Base-by-base conservation (phyloP, 2,113 vertebrate genomes). In the Numida meleagris region DNA sequence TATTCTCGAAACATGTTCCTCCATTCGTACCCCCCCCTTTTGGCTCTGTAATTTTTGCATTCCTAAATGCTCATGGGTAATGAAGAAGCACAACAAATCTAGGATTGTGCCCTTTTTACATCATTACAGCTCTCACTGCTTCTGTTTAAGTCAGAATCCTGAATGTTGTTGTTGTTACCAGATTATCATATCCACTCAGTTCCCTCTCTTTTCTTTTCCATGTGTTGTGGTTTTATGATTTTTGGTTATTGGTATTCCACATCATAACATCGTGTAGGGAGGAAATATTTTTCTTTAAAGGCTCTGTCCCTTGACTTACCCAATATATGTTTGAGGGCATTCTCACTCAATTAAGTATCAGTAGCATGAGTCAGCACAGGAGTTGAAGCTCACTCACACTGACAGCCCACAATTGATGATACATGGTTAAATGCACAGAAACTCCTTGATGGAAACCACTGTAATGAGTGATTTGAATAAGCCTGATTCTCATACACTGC, bases 381-480 rank as follows among this genome's bases (percentile, higher is more conserved):
- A 77, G 40, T 13, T 89, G 71, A 86, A 66, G 34, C 40, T 57
- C 83, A 85, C 50, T 88, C 63, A 75, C 50, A 48, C 33, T 70
- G 82, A 81, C 76, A 83, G 33, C 57, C 12, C 8, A 59, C 89
- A 88, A 84, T 70, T 83, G 86, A 91, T 93, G 72, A 80, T 75
- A 36, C 17, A 8, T 36, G 21, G 33, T 8, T 90, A 86, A 94
- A 45, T 59, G 91, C 7, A 4, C 10, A 82, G 65, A 78, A 88
- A 23, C 24, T 85, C 18, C 74, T 75, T 89, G 76, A 88, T 2
- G 5, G 62, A 86, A 91, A 77, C 95, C 72, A 51, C 24, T 88
- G 89, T 90, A 94, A 90, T 83, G 53, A 88, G 27, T 59, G 53
- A 79, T 92, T 81, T 88, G 57, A 93, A 95, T 90, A 83, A 16